A percentile compares a stretch with the other conserved stretches of the same genome.
These are phyloP conservation scores for Chloroclysta siterata DNA, from an alignment of 2,888 invertebrate genomes.

Conservation along the genomic window DNA sequence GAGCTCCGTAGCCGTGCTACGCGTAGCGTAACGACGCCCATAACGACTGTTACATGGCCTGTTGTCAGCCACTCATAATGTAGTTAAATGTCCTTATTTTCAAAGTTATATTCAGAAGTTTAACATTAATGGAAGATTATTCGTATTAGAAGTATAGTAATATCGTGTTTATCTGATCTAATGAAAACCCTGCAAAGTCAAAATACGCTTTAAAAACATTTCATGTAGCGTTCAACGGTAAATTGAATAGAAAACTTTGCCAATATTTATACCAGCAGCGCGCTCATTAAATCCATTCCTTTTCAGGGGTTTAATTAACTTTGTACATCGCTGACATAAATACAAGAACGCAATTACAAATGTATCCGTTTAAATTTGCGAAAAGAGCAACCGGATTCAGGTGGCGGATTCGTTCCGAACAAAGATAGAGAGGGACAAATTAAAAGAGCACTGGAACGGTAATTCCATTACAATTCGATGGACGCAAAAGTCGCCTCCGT, in stretches of 20 bases:
- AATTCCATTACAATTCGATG: conserved; percentile 84
- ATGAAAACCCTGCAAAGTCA: not conserved
- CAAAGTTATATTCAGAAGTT: conserved; percentile 11
- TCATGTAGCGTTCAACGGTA: not conserved
- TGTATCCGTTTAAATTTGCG: conserved; percentile 45
- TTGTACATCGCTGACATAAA: conserved; percentile 24
- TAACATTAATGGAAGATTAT: not conserved
- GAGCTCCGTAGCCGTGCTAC: conserved; percentile 38
- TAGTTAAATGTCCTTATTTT: conserved; percentile 30
- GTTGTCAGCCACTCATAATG: conserved; percentile 34
- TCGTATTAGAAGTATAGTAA: too few species aligned
- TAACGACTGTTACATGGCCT: conserved; percentile 38
- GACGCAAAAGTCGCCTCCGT: conserved; percentile 82
- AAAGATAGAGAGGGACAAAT: conserved; percentile 74
- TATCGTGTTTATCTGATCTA: not conserved
- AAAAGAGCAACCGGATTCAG: conserved; percentile 51
- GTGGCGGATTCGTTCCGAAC: conserved; percentile 71
- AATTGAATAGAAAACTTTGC: conserved; percentile 14
- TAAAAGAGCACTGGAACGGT: conserved; percentile 82
- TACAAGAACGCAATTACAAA: conserved; percentile 33
- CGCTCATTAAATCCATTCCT: conserved; percentile 15
- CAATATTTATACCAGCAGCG: conserved; percentile 17
- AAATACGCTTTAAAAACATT: not conserved
- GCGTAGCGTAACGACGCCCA: conserved; percentile 36
- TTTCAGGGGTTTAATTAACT: conserved; percentile 24